Evolutionary conservation across 2,888 invertebrate species (phyloP), one percentile per base, ranked within the genome.

Genomic region (Heliconius ethilla): DNA sequence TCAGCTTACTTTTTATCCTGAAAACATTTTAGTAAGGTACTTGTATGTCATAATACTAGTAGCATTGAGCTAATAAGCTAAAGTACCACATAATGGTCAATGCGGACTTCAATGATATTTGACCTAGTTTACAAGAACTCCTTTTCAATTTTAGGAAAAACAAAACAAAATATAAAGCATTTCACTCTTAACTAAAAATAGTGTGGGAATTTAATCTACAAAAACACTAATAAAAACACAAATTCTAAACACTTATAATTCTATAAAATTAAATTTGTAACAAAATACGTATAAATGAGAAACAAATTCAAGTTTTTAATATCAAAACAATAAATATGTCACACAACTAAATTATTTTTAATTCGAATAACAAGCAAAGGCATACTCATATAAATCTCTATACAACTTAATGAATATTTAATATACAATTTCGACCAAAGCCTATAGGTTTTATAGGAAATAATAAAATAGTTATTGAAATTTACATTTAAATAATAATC

Each of bases 401-500:
- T 25, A 40, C 45, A 69, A 7, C 7, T 9, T 59, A 72, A 72
- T 59, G 33, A 33, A 72, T 59, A 33, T 13, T 59, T 25, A 59
- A 72, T 59, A 37, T 25, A 33, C 33, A 59, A 33, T 10, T 59
- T 59, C 33, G 7, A 72, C 33, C 9, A 59, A 72, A 72, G 33
- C 33, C 33, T 59, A 37, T 59, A 72, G 33, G 9, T 33, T 55
- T 59, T 37, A 59, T n/a, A 37, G n/a, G 9, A 72, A 59, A 72
- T 37, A 33, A 72, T 37, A 72, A 59, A 59, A 72, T 33, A 33
- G 33, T 72, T 59, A 72, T 59, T 72, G 59, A 33, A 72, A 72
- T 72, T 72, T 76, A 76, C 37, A 69, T 77, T 62, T 27, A 77
- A 77, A 77, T 74, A 73, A 67, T 25, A 77, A 77, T 74, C 73